Evolutionary conservation across 2,888 invertebrate species (phyloP).

Genomic region (Drosophila flavopinicola): DNA sequence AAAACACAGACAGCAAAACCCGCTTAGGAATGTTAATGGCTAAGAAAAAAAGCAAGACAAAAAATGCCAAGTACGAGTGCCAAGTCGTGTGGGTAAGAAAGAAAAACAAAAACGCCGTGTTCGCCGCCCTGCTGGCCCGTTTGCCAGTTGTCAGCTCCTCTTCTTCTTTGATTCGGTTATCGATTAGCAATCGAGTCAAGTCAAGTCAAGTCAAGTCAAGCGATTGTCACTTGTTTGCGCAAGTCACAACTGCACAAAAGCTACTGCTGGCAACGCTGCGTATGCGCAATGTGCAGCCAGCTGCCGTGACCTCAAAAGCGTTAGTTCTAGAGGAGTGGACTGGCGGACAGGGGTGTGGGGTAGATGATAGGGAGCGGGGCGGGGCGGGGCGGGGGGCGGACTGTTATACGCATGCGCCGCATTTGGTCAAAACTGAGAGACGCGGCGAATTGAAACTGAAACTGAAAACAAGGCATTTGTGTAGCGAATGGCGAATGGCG

Average conservation of each 20-base stretch:
- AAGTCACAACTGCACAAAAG: constrained; percentile 41
- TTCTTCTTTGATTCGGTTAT: constrained; percentile 28
- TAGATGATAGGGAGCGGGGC: background rate
- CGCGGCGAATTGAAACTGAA: constrained; percentile 21
- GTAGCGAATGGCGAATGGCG: constrained; percentile 48
- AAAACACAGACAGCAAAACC: constrained; percentile 24
- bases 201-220: constrained; percentile 23
- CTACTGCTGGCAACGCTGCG: constrained; percentile 48
- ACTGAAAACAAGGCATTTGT: constrained; percentile 36
- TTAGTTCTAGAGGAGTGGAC: constrained; percentile 10
- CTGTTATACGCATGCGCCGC: constrained; percentile 52
- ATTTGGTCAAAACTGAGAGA: constrained; percentile 67
- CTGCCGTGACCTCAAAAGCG: constrained; percentile 52
- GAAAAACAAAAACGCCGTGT: background rate
- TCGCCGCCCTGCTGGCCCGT: constrained; percentile 61
- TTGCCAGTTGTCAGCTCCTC: constrained; percentile 38
- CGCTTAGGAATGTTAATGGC: constrained; percentile 52
- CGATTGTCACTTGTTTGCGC: constrained; percentile 55
- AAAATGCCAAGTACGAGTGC: constrained; percentile 24
- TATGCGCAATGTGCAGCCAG: constrained; percentile 63
- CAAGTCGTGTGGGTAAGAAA: background rate
- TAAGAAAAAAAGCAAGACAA: constrained; percentile 14
- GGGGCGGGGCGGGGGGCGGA: background rate
- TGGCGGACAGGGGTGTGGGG: background rate
- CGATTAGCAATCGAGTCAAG: constrained; percentile 36